Evolutionary conservation across 1,140 invertebrate genomes (phyloP), one percentile per base, ranked within the genome.

Genomic region (Drosophila murphyi): DNA sequence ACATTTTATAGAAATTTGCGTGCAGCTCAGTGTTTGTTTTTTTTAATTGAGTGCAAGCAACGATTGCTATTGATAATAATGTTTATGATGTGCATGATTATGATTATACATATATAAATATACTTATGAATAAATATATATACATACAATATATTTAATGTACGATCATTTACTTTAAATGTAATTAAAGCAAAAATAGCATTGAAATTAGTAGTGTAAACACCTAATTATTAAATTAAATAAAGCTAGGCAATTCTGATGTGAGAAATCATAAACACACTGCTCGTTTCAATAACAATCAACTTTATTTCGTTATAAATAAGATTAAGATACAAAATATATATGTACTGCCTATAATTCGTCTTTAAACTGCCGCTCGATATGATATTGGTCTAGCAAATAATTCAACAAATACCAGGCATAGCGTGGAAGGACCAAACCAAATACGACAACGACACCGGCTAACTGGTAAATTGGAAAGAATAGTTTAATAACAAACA

Each of bases 181-280:
- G 85, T 89, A 88, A 88, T 82, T 87, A 82, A 82, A 71, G 69
- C 51, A 61, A 87, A 20, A 82, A 43, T 72, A 87, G 71, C 68
- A 85, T 85, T 72, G 81, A 89, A 89, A 85, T 89, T 89, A 85
- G 86, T 89, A 89, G 85, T 81, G 52, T 89, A 89, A 73, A 85
- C 80, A 81, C 65, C 47, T 80, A 79, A 89, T 71, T 83, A 83
- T 81, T 78, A 78, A 67, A 82, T 34, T 79, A 63, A 89, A 89
- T 89, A 90, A 81, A 89, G 69, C 72, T 88, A 88, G 83, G 83
- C 67, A 83, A 88, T 83, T 88, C 68, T 63, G 64, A 85, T 78
- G 78, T 80, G 76, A 87, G 72, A 78, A 67, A 78, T 65, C 70
- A 87, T 80, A 35, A 8, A 65, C 5, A 50, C 43, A 48, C 28